A percentile compares a stretch with the other conserved stretches of the same genome.
These are phyloP conservation scores for Pipistrellus pipistrellus DNA, from an alignment of 2,797 vertebrate species.

Conservation along the genomic window DNA sequence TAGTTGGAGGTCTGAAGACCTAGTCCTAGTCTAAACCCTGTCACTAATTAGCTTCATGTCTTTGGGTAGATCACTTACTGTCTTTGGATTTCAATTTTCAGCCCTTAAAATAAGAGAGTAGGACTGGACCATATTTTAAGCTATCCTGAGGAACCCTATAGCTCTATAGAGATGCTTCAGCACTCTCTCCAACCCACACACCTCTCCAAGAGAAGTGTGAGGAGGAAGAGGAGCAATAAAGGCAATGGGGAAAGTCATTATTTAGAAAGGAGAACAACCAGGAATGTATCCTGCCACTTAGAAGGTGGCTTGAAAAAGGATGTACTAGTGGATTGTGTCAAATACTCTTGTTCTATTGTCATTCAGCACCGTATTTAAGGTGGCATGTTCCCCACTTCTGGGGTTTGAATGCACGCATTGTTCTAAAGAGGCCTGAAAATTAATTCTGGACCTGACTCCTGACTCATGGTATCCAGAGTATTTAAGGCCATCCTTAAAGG, in stretches of 20 bases:
- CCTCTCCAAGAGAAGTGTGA: neutral
- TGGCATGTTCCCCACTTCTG: neutral
- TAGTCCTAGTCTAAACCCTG: neutral
- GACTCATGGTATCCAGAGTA: neutral
- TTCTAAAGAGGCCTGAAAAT: slow-evolving; percentile 35
- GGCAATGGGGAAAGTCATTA: neutral
- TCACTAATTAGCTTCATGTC: neutral
- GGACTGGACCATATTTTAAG: neutral
- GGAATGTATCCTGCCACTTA: neutral
- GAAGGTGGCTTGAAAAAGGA: neutral
- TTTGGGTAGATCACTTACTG: neutral
- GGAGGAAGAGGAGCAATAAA: neutral
- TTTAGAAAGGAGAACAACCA: neutral
- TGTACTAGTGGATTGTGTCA: neutral
- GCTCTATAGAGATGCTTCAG: neutral
- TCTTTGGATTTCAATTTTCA: slow-evolving; percentile 37
- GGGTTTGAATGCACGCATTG: neutral
- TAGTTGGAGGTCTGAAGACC: neutral
- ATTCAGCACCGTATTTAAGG: neutral
- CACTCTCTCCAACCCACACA: no score
- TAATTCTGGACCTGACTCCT: neutral
- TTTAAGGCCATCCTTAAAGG: neutral
- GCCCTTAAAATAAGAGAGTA: neutral
- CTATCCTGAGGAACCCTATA: neutral
- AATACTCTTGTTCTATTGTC: neutral